Base-by-base conservation (phyloP, 2,888 invertebrate species). In the Caenorhabditis sp. region DNA sequence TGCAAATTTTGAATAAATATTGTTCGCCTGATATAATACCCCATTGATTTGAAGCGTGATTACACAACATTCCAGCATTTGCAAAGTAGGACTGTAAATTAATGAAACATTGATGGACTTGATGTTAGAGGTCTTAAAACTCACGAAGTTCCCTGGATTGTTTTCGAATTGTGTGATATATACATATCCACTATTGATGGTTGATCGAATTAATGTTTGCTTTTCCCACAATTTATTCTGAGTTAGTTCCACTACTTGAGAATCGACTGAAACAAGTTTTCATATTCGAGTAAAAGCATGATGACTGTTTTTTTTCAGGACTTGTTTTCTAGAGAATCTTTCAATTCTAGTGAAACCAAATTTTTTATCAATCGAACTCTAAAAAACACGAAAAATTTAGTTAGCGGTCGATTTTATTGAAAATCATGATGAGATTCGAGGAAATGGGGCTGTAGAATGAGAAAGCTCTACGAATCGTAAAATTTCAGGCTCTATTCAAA, bases 161-260 rank as follows among this genome's bases (percentile, higher is more conserved):
- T 86, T 86, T 67, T 88, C 88, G 65, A 88, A 88, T 66, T 88
- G 88, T 14, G 88, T 87, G 25, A 88, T 70, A 71, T 88, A 88
- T 49, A 86, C 76, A 69, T 86, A 87, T 17, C 88, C 88, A 43
- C 83, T 80, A 69, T 86, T 87, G 68, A 88, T 84, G 0, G 88
- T 85, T 10, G 83, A 83, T 56, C 87, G 72, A 31, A 88, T 83
- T 54, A 88, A 70, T 10, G 86, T 85, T 64, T 85, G 85, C 63
- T 88, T 85, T 20, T 85, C 84, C 88, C 88, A 88, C 21, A 79
- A 59, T 43, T 78, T 78, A 14, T 84, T 85, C 62, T 76, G 66
- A 2, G 81, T 79, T 12, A 88, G 57, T 62, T 88, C 87, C 12
- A 82, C 78, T 3, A 88, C 83, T 77, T 86, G 87, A 0, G 83